These are phyloP conservation scores for Nilaparvata lugens DNA, from an alignment of 1,140 invertebrate species.

Conservation along the genomic window DNA sequence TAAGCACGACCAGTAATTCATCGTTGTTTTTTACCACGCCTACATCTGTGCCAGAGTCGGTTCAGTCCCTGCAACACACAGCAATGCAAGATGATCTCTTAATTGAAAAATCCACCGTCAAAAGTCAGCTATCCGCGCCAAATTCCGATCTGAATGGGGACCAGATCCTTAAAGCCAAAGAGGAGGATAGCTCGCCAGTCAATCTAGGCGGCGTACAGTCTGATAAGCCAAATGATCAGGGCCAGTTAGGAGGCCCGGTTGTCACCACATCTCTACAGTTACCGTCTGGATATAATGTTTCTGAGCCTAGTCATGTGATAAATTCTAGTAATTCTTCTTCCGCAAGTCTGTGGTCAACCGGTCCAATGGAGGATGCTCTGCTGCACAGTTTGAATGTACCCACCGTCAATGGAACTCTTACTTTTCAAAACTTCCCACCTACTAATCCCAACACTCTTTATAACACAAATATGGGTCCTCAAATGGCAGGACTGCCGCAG, in stretches of 20 bases:
- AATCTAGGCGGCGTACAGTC: conserved; percentile 24
- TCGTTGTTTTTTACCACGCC: conserved; percentile 38
- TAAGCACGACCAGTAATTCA: conserved; percentile 30
- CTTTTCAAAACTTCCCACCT: conserved; percentile 42
- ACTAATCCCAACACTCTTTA: conserved; percentile 33
- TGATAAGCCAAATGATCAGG: conserved; percentile 28
- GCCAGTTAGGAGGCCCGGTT: conserved; percentile 23
- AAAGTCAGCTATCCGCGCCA: conserved; percentile 31
- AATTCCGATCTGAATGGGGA: conserved; percentile 28
- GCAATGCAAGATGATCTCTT: conserved; percentile 45
- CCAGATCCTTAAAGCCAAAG: conserved; percentile 25
- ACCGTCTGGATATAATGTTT: conserved; percentile 28
- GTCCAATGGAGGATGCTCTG: conserved; percentile 37
- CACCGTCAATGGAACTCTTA: conserved; percentile 39
- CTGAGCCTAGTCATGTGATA: conserved; percentile 29
- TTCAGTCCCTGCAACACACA: conserved; percentile 27
- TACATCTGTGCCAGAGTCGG: conserved; percentile 27
- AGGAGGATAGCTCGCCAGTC: conserved; percentile 25
- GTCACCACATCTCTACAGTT: conserved; percentile 29
- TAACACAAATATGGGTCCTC: conserved; percentile 31
- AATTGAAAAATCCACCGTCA: conserved; percentile 37
- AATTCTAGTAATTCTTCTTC: conserved; percentile 32
- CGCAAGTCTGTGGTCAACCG: conserved; percentile 38
- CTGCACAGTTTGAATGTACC: conserved; percentile 37
- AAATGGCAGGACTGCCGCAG: conserved; percentile 32